Evolutionary conservation across 1,140 invertebrate species (phyloP), one percentile per base, ranked within the genome.

Genomic region (Sitophilus oryzae): DNA sequence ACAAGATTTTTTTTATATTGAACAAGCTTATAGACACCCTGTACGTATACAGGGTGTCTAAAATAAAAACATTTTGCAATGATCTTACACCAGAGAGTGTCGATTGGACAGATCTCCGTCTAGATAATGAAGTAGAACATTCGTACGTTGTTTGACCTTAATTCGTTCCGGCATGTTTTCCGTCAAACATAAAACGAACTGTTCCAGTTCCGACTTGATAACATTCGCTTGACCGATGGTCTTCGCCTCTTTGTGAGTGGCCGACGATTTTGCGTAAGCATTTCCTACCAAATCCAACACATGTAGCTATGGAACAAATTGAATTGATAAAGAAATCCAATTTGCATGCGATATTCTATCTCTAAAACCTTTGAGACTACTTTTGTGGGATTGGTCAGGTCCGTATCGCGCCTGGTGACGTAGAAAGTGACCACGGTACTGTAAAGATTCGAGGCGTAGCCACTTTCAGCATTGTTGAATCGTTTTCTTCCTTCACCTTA

Each of bases 211-310:
- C 0, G 59, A 62, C 54, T 68, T 71, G 2, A 59, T 61, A 8
- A 65, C 46, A 56, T 71, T 71, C 9, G 61, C 69, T 9, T 36
- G 41, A 1, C 61, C 67, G 11, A 71, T 55, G 53, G 68, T 60
- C 15, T 44, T 48, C 14, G 49, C 15, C 51, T 64, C 53, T 69
- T 70, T 16, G 53, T 56, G 6, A 52, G 10, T 41, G 45, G 66
- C 65, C 3, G 56, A 60, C 11, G 53, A 30, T 15, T 47, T 60
- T 47, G 67, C 67, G 8, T n/a, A n/a, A n/a, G n/a, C n/a, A n/a
- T 52, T 58, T 20, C 69, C 69, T 8, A 64, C 66, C 25, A 71
- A 44, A 54, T 71, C 69, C 22, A 71, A 58, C 36, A 71, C 21
- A 45, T 71, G 69, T 9, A 71, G 19, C 67, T 70, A 34, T 19